Evolutionary conservation across 2,888 invertebrate species (phyloP).

Genomic region (Philereme vetulata): DNA sequence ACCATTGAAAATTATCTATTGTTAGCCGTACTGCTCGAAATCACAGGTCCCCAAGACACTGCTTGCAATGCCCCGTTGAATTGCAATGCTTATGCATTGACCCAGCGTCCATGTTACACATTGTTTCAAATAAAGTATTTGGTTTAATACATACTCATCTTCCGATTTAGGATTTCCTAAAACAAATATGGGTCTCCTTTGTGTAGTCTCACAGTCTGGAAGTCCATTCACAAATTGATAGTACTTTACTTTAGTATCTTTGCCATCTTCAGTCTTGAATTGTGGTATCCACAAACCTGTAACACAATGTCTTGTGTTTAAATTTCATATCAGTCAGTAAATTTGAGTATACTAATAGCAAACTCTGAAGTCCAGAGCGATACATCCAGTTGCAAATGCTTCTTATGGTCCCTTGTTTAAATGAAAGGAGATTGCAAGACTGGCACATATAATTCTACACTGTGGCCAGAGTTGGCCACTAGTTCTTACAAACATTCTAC

Average conservation of each 20-base stretch:
- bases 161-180: constrained; percentile 76
- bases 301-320: constrained; percentile 25
- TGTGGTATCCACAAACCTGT: constrained; percentile 84
- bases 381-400: no score
- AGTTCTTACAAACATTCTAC: not conserved
- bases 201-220: constrained; percentile 88
- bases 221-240: constrained; percentile 85
- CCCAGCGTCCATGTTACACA: no score
- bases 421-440: no score
- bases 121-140: not conserved
- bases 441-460: no score
- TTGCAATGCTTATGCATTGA: no score
- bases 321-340: not conserved
- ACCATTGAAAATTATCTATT: no score
- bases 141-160: constrained; percentile 76
- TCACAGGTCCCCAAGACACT: no score
- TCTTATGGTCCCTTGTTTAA: no score
- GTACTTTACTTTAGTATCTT: constrained; percentile 79
- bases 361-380: no score
- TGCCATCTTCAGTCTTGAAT: constrained; percentile 86
- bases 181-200: constrained; percentile 87
- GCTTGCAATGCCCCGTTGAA: no score
- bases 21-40: no score
- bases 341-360: not conserved
- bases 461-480: no score